Evolutionary conservation across 2,113 vertebrate species (phyloP), one percentile per base, ranked within the genome.

Genomic region (Larimichthys polyactis): DNA sequence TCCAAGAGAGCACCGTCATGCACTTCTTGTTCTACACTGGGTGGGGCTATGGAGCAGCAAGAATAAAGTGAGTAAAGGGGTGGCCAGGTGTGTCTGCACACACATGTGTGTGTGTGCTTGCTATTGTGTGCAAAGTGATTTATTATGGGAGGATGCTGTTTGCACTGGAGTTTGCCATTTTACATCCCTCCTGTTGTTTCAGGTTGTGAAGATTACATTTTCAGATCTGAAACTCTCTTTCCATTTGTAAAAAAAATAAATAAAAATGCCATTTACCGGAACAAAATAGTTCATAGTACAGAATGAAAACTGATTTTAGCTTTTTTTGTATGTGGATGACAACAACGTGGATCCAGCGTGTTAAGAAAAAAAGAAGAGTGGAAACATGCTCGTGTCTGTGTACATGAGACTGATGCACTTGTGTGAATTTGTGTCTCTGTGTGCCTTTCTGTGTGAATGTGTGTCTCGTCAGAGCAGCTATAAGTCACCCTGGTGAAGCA

Each of bases 401-500:
- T 54, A 29, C 24, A 54, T 65, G 40, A 29, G 24, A 7, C 46
- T 20, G 20, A 71, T 16, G 17, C 22, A 63, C 52, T 65, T 29
- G 17, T 73, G 46, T 65, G 32, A 52, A 62, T 66, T n/a, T 15
- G 36, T 54, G 32, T 65, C 71, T 64, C 54, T 5, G 22, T 7
- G 24, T 16, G 22, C 15, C 24, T 27, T n/a, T 24, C 11, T 57
- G 55, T 24, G 24, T 71, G 69, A 81, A 62, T 22, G 77, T 80
- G 87, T 87, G 69, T 81, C 52, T 86, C 78, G 76, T 86, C 89
- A 67, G 66, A 79, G 63, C 78, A 67, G 83, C 82, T 81, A 78
- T 92, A 93, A 92, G 92, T 94, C 93, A 93, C 89, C 86, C 91
- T 93, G 80, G 81, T 88, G 89, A 90, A 91, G 79, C 92, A 92